A percentile compares a stretch with the other conserved stretches of the same genome.
These are phyloP conservation scores for Hippolais icterina DNA, from an alignment of 2,113 vertebrate genomes.

Conservation along the genomic window DNA sequence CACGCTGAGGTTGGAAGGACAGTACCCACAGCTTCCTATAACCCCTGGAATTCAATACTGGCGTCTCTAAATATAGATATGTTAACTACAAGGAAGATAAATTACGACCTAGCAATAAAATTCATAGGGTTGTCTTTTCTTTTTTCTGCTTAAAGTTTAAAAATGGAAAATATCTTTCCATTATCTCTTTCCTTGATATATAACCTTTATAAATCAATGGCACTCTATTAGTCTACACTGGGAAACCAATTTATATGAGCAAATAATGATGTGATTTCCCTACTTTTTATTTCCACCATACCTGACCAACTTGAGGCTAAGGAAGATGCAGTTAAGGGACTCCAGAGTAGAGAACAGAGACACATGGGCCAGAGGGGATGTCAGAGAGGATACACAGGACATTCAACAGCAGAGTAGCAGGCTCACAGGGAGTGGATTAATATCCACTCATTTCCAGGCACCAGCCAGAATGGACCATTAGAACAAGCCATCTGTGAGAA, in stretches of 20 bases:
- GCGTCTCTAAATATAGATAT: background rate
- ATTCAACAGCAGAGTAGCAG: background rate
- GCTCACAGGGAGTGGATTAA: background rate
- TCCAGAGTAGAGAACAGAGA: background rate
- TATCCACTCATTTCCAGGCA: background rate
- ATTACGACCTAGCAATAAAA: background rate
- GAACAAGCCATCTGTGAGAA: background rate
- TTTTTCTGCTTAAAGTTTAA: background rate
- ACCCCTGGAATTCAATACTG: background rate
- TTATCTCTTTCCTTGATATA: constrained; percentile 6
- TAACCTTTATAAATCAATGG: background rate
- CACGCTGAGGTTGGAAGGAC: background rate
- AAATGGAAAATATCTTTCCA: background rate
- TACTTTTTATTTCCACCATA: background rate
- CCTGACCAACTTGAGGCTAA: background rate
- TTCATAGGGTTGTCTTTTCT: background rate
- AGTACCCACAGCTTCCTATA: background rate
- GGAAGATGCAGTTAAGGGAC: background rate
- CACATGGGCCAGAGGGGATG: background rate
- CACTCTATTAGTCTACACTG: background rate
- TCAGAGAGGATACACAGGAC: background rate
- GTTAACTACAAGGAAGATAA: background rate
- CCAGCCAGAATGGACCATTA: background rate
- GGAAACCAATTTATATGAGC: background rate
- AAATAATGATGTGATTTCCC: background rate